Evolutionary conservation across 2,113 vertebrate genomes (phyloP).

Genomic region (Hassar affinis): DNA sequence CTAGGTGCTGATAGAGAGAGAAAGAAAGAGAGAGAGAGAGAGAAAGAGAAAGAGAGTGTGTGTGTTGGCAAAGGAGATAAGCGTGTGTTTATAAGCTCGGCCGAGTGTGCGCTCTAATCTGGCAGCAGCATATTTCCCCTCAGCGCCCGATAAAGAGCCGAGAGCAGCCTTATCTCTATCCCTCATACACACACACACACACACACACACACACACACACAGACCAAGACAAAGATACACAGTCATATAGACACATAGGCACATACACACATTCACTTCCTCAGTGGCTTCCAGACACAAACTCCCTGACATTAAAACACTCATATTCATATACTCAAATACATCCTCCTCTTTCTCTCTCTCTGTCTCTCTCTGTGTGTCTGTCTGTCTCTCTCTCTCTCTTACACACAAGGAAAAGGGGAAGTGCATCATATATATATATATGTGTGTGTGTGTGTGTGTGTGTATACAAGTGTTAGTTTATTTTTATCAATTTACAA

Average conservation of each 20-base stretch:
- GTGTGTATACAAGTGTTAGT: too few relatives aligned
- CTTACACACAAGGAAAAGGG: constrained; percentile 63
- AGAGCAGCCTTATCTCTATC: constrained; percentile 86
- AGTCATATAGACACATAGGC: constrained; percentile 50
- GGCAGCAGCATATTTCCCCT: constrained; percentile 96
- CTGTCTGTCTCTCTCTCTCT: neutral
- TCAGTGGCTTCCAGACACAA: constrained; percentile 3
- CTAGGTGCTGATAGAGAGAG: constrained; percentile 87
- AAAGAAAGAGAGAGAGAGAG: neutral
- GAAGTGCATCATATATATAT: too few relatives aligned
- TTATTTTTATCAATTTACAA: too few relatives aligned
- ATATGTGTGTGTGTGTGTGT: too few relatives aligned
- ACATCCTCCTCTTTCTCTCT: neutral
- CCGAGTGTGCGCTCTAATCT: constrained; percentile 97
- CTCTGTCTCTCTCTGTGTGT: neutral
- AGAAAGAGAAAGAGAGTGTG: constrained; percentile 88
- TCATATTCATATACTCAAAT: constrained; percentile 55
- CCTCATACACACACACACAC: constrained; percentile 41
- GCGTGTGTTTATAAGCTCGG: constrained; percentile 98
- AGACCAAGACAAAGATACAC: constrained; percentile 63
- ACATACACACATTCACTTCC: constrained; percentile 23
- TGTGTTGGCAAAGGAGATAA: constrained; percentile 95
- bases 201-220: constrained; percentile 57
- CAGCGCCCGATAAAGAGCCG: constrained; percentile 90
- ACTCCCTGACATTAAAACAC: constrained; percentile 42